Base-by-base conservation (phyloP, 2,888 invertebrate species). In the Polydrusus pterygomalis region DNA sequence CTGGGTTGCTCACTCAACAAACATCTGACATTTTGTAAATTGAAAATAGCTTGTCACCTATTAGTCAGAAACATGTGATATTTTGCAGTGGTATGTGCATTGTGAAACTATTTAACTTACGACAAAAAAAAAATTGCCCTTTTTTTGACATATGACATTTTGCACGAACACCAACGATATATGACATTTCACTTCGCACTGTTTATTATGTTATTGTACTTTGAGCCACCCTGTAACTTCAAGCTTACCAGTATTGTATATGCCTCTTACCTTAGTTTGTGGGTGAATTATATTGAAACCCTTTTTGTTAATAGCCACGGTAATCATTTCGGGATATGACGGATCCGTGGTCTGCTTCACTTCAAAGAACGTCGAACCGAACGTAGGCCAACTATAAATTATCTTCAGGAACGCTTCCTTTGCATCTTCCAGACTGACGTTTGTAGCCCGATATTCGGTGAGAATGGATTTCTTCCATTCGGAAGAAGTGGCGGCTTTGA, bases 331-430 rank as follows among this genome's bases (percentile, higher is more conserved):
- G 0, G 97, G 97, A 86, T 95, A 94, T 65, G 91, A 92, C 0
- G 94, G 92, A 83, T 97, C 96, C 0, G 96, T 96, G 0, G 95
- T 94, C 89, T 98, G 97, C 86, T 96, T 96, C 8, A 97, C 94
- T 88, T 97, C 95, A 87, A 98, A 98, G 90, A 98, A 98, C 0
- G 97, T 96, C 0, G 97, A 97, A 3, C 98, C 98, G 87, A 97
- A 98, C 40, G 96, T 97, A 1, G 95, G 94, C 91, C 95, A 93
- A 81, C 92, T 91, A 84, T 92, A 93, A 76, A 96, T 93, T 64
- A 92, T 91, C 77, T 91, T 89, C 62, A 98, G 89, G 86, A 98
- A 97, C 79, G 90, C 90, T 65, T 94, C 90, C 86, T 97, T 97
- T 0, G 96, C 96, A 81, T 95, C 93, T 43, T 92, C 92, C 58